phyloP scores from a whole-genome alignment of 2,797 vertebrate genomes.

The Scyliorhinus canicula region DNA sequence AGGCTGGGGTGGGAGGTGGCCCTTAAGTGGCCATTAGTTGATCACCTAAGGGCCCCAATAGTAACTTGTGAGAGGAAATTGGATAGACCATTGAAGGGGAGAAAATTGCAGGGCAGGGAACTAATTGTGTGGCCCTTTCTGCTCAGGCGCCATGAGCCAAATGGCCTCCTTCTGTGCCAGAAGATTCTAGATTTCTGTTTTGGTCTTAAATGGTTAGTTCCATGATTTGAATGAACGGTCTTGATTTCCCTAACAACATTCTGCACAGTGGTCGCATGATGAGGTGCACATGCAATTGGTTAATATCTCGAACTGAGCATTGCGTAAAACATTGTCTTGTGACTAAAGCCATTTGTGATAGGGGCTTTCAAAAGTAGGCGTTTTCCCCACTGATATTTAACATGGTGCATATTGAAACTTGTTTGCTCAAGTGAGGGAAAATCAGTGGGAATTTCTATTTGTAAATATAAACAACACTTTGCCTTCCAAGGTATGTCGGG shows the following conservation, averaged over 20 bases:
- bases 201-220: not conserved
- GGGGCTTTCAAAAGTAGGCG: not conserved
- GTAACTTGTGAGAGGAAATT: not conserved
- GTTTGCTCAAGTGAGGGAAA: not conserved
- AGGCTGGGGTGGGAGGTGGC: no score
- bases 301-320: not conserved
- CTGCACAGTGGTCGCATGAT: not conserved
- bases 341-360: not conserved
- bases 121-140: not conserved
- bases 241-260: not conserved
- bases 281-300: not conserved
- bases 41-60: not conserved
- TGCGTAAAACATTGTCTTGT: not conserved
- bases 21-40: no score
- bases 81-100: not conserved
- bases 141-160: not conserved
- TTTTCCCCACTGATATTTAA: not conserved
- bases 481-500: not conserved
- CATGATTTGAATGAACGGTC: not conserved
- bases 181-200: not conserved
- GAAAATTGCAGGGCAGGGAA: not conserved
- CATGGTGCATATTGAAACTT: not conserved
- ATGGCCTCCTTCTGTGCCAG: not conserved
- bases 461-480: not conserved
- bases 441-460: not conserved